Evolutionary conservation across 2,888 invertebrate genomes (phyloP).

Genomic region (Limnephilus marmoratus): DNA sequence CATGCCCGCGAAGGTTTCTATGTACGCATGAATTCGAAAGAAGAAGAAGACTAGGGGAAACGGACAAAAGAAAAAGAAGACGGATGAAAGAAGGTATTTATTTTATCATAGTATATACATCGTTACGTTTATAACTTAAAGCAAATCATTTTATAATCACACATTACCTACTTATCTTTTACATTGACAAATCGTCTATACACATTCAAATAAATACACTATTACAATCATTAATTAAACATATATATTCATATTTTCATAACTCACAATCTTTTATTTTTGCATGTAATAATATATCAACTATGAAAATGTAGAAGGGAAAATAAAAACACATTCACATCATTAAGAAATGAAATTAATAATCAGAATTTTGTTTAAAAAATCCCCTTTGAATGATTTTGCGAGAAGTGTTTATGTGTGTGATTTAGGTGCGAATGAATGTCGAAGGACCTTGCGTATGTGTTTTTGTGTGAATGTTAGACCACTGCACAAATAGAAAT

Average conservation of each 20-base stretch:
- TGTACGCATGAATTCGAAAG: too few relatives aligned
- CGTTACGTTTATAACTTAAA: constrained; percentile 18
- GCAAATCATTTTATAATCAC: not conserved
- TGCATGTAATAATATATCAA: not conserved
- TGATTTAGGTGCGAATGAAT: too few relatives aligned
- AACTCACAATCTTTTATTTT: not conserved
- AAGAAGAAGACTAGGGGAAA: not conserved
- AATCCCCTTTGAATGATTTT: too few relatives aligned
- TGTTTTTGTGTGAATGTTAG: too few relatives aligned
- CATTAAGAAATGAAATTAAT: not conserved
- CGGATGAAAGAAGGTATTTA: not conserved
- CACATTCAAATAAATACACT: not conserved
- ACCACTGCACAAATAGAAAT: too few relatives aligned
- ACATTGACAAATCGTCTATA: not conserved
- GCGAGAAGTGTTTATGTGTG: too few relatives aligned
- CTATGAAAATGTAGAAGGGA: not conserved
- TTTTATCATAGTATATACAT: constrained; percentile 54
- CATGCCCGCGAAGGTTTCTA: too few relatives aligned
- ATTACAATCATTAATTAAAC: not conserved
- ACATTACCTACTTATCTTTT: not conserved
- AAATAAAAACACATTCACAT: not conserved
- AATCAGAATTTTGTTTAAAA: too few relatives aligned
- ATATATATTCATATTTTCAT: not conserved
- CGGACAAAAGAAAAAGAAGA: not conserved
- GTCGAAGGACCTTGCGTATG: too few relatives aligned